Evolutionary conservation across 2,113 vertebrate species (phyloP).

Genomic region (Microtus pennsylvanicus): DNA sequence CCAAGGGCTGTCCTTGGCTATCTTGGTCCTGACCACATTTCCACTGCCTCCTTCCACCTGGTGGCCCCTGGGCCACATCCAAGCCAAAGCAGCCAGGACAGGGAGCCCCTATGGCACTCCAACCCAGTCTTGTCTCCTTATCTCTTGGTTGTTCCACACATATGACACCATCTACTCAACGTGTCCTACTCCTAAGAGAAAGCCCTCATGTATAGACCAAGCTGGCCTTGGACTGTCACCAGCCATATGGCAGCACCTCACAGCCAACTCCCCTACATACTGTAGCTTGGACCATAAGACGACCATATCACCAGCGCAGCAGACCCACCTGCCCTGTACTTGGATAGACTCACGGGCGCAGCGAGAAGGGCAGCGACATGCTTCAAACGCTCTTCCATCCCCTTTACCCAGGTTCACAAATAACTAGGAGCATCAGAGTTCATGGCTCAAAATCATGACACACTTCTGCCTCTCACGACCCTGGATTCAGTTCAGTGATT

Average conservation of each 20-base stretch:
- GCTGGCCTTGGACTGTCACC: not conserved
- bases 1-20: not conserved
- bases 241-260: not conserved
- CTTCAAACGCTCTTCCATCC: not conserved
- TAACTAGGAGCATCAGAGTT: no score
- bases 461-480: not conserved
- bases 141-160: not conserved
- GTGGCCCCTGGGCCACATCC: not conserved
- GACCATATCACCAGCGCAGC: not conserved
- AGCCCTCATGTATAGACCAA: not conserved
- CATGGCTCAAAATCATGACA: not conserved
- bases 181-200: not conserved
- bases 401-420: not conserved
- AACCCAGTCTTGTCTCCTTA: not conserved
- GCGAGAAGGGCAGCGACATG: not conserved
- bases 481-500: not conserved
- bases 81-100: not conserved
- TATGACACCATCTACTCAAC: no score
- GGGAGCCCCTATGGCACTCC: not conserved
- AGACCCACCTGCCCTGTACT: not conserved
- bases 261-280: not conserved
- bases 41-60: not conserved
- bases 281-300: not conserved
- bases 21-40: no score
- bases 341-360: not conserved